These are phyloP conservation scores for Brevimyrus niger DNA, from an alignment of 2,113 vertebrate species.

Conservation along the genomic window DNA sequence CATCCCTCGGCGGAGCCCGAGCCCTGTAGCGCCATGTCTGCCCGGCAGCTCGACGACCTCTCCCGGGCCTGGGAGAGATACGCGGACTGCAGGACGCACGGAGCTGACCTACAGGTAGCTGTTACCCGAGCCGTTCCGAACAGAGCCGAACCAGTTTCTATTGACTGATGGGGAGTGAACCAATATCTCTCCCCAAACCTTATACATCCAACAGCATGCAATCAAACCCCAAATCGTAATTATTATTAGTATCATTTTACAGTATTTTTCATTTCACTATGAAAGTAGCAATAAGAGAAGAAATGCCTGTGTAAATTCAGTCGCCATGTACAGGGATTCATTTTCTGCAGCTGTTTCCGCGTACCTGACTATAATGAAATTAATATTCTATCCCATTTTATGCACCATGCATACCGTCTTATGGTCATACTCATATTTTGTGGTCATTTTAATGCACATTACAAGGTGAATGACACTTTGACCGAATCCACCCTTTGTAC, in stretches of 20 bases:
- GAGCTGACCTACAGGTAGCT: conserved; percentile 63
- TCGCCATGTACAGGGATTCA: not conserved
- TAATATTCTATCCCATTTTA: not conserved
- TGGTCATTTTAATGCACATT: not conserved
- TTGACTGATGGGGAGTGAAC: not conserved
- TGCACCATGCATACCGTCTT: not conserved
- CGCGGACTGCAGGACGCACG: conserved; percentile 61
- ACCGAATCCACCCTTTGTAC: not conserved
- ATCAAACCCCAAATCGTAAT: not conserved
- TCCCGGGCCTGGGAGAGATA: conserved; percentile 65
- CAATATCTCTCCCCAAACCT: not conserved
- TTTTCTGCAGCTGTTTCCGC: not conserved
- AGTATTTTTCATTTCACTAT: not conserved
- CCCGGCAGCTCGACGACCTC: conserved; percentile 49
- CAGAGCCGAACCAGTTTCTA: not conserved
- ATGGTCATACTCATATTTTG: not conserved
- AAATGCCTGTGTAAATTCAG: not conserved
- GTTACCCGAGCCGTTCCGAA: not conserved
- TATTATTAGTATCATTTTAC: not conserved
- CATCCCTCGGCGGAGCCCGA: conserved; percentile 19
- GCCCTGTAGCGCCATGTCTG: conserved; percentile 51
- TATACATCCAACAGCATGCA: not conserved
- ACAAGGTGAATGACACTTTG: not conserved
- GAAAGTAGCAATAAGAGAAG: not conserved
- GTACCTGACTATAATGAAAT: not conserved